Evolutionary conservation across 2,888 invertebrate species (phyloP).

Genomic region (Heptascelio sp.): DNA sequence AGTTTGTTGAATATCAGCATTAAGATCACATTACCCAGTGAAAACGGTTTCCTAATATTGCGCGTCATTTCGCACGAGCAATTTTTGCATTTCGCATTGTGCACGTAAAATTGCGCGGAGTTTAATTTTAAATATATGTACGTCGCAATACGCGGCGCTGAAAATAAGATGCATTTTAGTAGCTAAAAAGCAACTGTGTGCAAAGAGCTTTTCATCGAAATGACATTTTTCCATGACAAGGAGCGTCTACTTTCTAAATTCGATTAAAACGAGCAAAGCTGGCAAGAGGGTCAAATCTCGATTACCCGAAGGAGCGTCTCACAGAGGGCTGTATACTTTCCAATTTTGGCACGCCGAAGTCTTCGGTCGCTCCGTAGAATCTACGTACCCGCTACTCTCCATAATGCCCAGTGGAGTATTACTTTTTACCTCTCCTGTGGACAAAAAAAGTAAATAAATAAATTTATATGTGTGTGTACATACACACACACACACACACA

Average conservation of each 20-base stretch:
- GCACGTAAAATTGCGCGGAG: too few relatives aligned
- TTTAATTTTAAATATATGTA: too few relatives aligned
- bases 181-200: constrained; percentile 24
- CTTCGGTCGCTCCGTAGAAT: constrained; percentile 14
- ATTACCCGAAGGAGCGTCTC: constrained; percentile 61
- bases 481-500: too few relatives aligned
- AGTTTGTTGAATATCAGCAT: constrained; percentile 33
- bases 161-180: constrained; percentile 24
- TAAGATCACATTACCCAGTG: constrained; percentile 3
- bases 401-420: constrained; percentile 22
- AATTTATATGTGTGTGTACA: too few relatives aligned
- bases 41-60: neutral
- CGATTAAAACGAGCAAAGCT: constrained; percentile 46
- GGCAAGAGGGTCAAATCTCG: constrained; percentile 61
- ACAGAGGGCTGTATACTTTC: constrained; percentile 63
- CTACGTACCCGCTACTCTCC: constrained; percentile 23
- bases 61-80: too few relatives aligned
- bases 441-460: too few relatives aligned
- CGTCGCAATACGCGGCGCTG: too few relatives aligned
- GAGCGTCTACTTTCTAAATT: constrained; percentile 41
- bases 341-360: constrained; percentile 54
- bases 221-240: constrained; percentile 48
- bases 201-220: constrained; percentile 26
- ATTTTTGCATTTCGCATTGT: too few relatives aligned
- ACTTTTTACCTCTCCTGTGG: too few relatives aligned